Conservation (phyloP, 2,888 invertebrate species). For the Ecliptopera silaceata region DNA sequence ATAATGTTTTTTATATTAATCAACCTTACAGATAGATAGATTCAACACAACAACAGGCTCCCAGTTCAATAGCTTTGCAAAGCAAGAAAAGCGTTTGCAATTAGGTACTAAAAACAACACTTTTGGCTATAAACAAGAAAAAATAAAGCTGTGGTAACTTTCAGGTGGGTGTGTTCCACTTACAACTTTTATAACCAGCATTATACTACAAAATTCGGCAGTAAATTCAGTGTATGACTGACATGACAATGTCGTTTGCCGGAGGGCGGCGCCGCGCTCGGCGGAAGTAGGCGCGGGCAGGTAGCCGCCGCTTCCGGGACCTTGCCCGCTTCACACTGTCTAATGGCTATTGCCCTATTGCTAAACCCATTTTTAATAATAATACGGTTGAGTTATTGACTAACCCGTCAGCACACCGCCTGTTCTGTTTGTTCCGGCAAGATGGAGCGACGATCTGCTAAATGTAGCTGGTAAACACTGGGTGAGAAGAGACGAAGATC, state of each 20-base stretch:
- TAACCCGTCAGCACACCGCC: too few relatives aligned
- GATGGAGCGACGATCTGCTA: too few relatives aligned
- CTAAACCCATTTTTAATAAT: slow-evolving; percentile 2
- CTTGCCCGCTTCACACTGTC: slow-evolving; percentile 21
- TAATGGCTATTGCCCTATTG: slow-evolving; percentile 28
- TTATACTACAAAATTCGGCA: slow-evolving; percentile 5
- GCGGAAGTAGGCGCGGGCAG: slow-evolving; percentile 46
- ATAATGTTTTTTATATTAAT: too few relatives aligned
- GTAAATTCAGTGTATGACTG: slow-evolving; percentile 21
- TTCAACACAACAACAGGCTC: too few relatives aligned
- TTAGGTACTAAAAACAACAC: too few relatives aligned
- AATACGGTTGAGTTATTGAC: slow-evolving; percentile 12
- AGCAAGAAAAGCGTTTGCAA: too few relatives aligned
- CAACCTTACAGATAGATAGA: neutral
- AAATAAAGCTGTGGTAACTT: too few relatives aligned
- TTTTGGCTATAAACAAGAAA: too few relatives aligned
- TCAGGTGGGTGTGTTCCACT: neutral
- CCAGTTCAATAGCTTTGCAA: too few relatives aligned
- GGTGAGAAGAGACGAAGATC: too few relatives aligned
- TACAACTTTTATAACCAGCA: neutral
- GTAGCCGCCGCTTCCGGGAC: slow-evolving; percentile 40
- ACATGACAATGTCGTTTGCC: slow-evolving; percentile 26
- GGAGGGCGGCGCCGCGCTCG: slow-evolving; percentile 27
- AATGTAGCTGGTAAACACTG: too few relatives aligned
- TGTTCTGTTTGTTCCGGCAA: too few relatives aligned